Base-by-base conservation (phyloP, 2,113 vertebrate species). In the Petrocephalus microphthalmus region DNA sequence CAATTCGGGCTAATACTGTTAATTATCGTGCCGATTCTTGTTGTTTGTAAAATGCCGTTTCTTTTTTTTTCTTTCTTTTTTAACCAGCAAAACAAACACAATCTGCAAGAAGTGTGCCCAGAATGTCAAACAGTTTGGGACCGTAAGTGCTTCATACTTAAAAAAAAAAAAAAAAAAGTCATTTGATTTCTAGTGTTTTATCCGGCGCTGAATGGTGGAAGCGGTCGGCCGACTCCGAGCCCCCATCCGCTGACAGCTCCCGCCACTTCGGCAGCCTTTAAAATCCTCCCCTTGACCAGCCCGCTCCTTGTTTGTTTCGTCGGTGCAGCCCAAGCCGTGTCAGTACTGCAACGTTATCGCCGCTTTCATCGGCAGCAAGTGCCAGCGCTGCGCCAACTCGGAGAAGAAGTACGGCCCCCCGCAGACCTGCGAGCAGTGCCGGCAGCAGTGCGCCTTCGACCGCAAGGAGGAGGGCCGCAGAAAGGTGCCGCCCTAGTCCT, bases 291-390 rank as follows among this genome's bases (percentile, higher is more conserved):
- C 22, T 20, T 60, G 20, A 60, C 25, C 71, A 15, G 33, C 71
- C 11, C 2, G 29, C 15, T 64, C 57, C 7, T 7, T 87, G 22
- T 87, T 8, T 57, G 47, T 92, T 2, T 93, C 91, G 84, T 83
- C 92, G 91, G 91, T 67, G 1, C 93, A 99, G 98, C 98, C 98
- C 89, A 99, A 99, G 91, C 98, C 98, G 88, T 99, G 98, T 93
- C 98, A 99, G 93, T 99, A 99, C 95, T 99, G 98, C 96, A 99
- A 99, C 94, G 99, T 99, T 87, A 99, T 99, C 88, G 98, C 98
- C 87, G 98, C 98, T 0, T 99, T 99, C 91, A 99, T 99, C 67
- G 98, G 98, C 89, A 99, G 98, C 78, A 99, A 99, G 93, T 99
- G 98, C 92, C 98, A 99, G 92, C 98, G 98, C 88, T 99, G 98